Evolutionary conservation across 2,113 vertebrate genomes (phyloP).

Genomic region (Podarcis muralis): DNA sequence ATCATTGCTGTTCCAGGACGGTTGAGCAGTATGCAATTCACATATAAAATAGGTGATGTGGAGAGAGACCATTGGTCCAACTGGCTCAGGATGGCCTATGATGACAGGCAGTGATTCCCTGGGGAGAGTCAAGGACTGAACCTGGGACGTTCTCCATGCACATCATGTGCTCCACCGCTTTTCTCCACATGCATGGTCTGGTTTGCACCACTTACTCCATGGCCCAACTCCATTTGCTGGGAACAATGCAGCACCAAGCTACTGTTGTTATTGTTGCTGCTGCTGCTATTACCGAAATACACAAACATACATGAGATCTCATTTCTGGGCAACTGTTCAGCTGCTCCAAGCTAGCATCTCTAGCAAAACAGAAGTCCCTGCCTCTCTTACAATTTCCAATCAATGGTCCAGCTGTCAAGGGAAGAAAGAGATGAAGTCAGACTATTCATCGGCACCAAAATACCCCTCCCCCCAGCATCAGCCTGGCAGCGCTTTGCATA

Average conservation of each 20-base stretch:
- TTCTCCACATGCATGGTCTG: not conserved
- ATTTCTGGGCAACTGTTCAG: conserved; percentile 4
- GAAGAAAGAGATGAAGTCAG: conserved; percentile 43
- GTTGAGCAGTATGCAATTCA: not conserved
- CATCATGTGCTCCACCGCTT: not conserved
- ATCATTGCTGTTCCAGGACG: too few relatives aligned
- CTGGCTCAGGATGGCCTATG: not conserved
- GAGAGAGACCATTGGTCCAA: not conserved
- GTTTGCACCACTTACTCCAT: not conserved
- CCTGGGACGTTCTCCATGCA: not conserved
- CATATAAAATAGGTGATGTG: too few relatives aligned
- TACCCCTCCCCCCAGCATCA: not conserved
- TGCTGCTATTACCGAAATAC: not conserved
- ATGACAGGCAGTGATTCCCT: too few relatives aligned
- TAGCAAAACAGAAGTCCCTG: not conserved
- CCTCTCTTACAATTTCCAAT: conserved; percentile 31
- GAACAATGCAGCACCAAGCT: not conserved
- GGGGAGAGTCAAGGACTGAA: not conserved
- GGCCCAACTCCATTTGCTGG: not conserved
- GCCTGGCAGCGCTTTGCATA: conserved; percentile 20
- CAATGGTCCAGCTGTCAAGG: conserved; percentile 37
- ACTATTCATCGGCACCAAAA: not conserved
- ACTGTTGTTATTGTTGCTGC: too few relatives aligned
- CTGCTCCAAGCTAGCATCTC: not conserved
- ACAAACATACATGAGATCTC: too few relatives aligned